Percentiles rank a stretch among this genome's conserved stretches.
phyloP scores from a whole-genome alignment of 2,113 vertebrate genomes.

The Panthera tigris region DNA sequence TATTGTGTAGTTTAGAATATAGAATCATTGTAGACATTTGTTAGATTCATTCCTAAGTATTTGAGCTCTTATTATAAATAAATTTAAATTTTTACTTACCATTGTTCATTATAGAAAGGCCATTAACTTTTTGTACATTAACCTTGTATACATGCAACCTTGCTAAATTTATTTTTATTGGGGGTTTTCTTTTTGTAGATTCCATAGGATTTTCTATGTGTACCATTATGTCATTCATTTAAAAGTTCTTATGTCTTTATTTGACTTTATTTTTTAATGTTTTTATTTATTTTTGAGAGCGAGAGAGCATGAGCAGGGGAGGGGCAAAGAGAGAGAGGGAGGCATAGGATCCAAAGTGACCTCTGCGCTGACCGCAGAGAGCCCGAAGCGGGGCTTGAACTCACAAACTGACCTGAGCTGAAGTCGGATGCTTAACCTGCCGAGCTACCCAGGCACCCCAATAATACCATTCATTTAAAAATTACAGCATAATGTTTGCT shows the following conservation, averaged over 20 bases:
- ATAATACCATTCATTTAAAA: neutral
- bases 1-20: neutral
- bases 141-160: neutral
- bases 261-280: too few species aligned
- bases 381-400: too few species aligned
- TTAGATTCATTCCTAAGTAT: neutral
- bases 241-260: neutral
- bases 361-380: too few species aligned
- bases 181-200: neutral
- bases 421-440: too few species aligned
- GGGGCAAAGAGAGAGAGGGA: too few species aligned
- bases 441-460: neutral
- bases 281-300: too few species aligned
- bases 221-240: neutral
- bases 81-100: neutral
- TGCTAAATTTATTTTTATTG: neutral
- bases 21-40: neutral
- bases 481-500: neutral
- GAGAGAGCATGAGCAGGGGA: too few species aligned
- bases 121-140: neutral
- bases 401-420: too few species aligned
- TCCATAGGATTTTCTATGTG: neutral
- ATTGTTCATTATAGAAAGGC: neutral
- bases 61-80: neutral
- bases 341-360: too few species aligned